phyloP scores from a whole-genome alignment of 1,140 invertebrate genomes.

The Lepidotrigona ventralis region DNA sequence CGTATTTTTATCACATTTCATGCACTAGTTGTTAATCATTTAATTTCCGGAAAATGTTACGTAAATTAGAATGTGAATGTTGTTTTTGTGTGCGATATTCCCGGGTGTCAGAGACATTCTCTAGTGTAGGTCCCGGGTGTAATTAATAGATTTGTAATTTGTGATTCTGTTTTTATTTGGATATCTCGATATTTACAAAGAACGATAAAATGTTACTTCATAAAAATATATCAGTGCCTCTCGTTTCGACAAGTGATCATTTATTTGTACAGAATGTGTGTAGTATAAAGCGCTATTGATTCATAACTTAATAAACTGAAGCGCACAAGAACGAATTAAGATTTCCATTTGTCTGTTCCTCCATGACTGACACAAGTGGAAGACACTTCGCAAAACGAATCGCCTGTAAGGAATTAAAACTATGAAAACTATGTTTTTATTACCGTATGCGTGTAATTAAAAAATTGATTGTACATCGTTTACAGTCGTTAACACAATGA shows the following conservation, averaged over 20 bases:
- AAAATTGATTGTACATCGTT: conserved; percentile 43
- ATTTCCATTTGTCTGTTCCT: neutral
- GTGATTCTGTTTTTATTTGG: neutral
- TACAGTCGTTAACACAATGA: neutral
- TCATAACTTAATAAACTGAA: conserved; percentile 1
- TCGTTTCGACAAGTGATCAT: conserved; percentile 21
- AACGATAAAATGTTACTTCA: conserved; percentile 40
- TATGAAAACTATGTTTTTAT: neutral
- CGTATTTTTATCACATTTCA: too few relatives aligned
- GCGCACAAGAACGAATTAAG: neutral
- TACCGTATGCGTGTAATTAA: conserved; percentile 1
- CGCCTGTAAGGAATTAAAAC: conserved; percentile 18
- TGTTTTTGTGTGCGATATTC: too few relatives aligned
- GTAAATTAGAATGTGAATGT: too few relatives aligned
- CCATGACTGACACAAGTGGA: conserved; percentile 17
- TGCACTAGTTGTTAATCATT: too few relatives aligned
- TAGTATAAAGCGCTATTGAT: neutral
- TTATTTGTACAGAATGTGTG: conserved; percentile 42
- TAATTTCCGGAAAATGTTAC: too few relatives aligned
- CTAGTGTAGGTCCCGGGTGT: too few relatives aligned
- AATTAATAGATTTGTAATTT: neutral
- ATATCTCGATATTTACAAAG: conserved; percentile 34
- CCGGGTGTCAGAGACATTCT: too few relatives aligned
- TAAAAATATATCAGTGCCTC: conserved; percentile 60
- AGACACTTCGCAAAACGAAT: conserved; percentile 38